A percentile compares a stretch with the other conserved stretches of the same genome.
These are phyloP conservation scores for Epinephelus moara DNA, from an alignment of 2,113 vertebrate species.

Conservation along the genomic window DNA sequence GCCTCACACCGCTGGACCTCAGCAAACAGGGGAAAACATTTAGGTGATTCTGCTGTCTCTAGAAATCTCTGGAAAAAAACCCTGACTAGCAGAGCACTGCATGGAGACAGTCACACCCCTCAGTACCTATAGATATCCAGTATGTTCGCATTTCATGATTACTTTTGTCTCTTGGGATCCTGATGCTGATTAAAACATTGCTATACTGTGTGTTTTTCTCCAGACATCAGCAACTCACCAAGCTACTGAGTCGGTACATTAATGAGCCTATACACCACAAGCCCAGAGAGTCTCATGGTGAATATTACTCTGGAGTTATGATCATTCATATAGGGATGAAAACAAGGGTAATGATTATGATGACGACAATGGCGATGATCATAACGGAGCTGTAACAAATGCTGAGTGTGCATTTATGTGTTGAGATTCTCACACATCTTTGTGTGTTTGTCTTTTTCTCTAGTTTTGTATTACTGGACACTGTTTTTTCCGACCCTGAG, in stretches of 20 bases:
- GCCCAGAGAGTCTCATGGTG: conserved; percentile 83
- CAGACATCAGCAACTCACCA: conserved; percentile 86
- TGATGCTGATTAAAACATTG: conserved; percentile 59
- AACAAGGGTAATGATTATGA: conserved; percentile 1
- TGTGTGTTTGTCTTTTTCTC: conserved; percentile 21
- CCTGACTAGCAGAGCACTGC: not conserved
- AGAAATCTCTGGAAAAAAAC: conserved; percentile 26
- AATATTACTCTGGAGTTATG: conserved; percentile 15
- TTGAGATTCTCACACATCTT: not conserved
- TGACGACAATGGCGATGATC: not conserved
- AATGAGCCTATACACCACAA: conserved; percentile 77
- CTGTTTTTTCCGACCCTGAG: conserved; percentile 81
- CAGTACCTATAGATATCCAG: conserved; percentile 7
- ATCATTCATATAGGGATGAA: not conserved
- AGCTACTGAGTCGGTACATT: conserved; percentile 80
- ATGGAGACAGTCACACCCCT: conserved; percentile 4
- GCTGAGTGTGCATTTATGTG: not conserved
- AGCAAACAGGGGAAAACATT: conserved; percentile 84
- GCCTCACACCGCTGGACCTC: conserved; percentile 84
- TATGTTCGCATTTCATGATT: conserved; percentile 28
- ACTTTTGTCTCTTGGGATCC: conserved; percentile 41
- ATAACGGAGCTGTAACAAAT: not conserved
- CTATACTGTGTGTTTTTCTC: conserved; percentile 57
- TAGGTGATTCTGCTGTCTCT: conserved; percentile 71
- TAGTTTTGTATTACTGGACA: conserved; percentile 85